Evolutionary conservation across 2,888 invertebrate species (phyloP), one percentile per base, ranked within the genome.

Genomic region (Athetis lepigone): DNA sequence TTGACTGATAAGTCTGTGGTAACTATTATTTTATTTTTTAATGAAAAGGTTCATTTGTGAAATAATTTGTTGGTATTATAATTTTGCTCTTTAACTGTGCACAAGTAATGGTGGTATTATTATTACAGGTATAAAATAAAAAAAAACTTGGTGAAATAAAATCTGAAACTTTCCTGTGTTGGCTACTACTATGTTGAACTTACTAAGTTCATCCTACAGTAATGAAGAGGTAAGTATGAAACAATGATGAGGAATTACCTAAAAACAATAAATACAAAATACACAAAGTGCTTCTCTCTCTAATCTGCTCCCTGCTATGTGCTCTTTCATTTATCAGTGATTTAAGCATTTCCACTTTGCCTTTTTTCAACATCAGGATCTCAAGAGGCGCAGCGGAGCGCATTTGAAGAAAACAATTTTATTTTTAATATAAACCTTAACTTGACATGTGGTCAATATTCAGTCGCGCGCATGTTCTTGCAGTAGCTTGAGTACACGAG

Each of bases 1-100:
- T 72, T 81, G 79, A 74, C 81, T 69, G 70, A 70, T 76, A 79
- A 70, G 77, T 71, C 75, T 79, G 76, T 78, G 81, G 75, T 81
- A 80, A 81, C 75, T 79, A 77, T 79, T 71, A 66, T 66, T 73
- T 75, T 40, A 23, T 63, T 63, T 57, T 49, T 46, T 65, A 42
- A 62, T 75, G 45, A 55, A 46, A 52, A 70, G 64, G 55, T 63
- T 19, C n/a, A 52, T 54, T 57, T 19, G 3, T 69, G 19, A 49
- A 52, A 39, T 74, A 47, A n/a, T 58, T 61, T 54, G 4, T 50
- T 57, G 25, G 7, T 45, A 16, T 7, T 23, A 29, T 25, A 4
- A 40, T 43, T 11, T 23, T 19, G 29, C 45, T 9, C n/a, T 40
- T n/a, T 2, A 19, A 47, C 42, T 43, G 7, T 33, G 16, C 9